Evolutionary conservation across 2,797 vertebrate genomes (phyloP).

Genomic region (Gouania willdenowi): DNA sequence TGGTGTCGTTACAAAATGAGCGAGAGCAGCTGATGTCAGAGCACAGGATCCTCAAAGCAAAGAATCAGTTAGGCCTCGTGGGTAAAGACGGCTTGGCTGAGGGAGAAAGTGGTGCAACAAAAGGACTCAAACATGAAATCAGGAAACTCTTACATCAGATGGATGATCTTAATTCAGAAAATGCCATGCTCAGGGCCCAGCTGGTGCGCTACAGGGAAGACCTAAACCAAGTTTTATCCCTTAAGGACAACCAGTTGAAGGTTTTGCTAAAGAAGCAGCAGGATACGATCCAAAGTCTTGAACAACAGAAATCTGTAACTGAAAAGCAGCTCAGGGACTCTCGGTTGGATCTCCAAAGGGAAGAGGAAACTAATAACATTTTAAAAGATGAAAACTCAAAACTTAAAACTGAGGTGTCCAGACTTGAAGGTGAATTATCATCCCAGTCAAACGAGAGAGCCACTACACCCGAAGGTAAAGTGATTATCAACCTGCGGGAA

Average conservation of each 20-base stretch:
- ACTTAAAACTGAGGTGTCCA: conserved; percentile 41
- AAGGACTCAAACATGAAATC: conserved; percentile 80
- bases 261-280: conserved; percentile 83
- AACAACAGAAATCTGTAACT: conserved; percentile 71
- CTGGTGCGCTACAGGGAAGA: conserved; percentile 87
- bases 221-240: conserved; percentile 83
- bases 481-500: conserved; percentile 69
- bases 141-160: conserved; percentile 77
- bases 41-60: conserved; percentile 71
- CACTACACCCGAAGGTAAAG: conserved; percentile 49
- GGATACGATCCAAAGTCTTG: conserved; percentile 81
- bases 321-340: conserved; percentile 73
- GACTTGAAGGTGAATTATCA: conserved; percentile 41
- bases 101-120: conserved; percentile 60
- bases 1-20: conserved; percentile 83
- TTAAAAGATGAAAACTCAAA: conserved; percentile 52
- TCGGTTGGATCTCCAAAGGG: conserved; percentile 52
- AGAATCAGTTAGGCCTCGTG: conserved; percentile 54
- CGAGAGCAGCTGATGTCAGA: conserved; percentile 77
- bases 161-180: conserved; percentile 90
- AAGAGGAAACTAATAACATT: conserved; percentile 44
- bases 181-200: conserved; percentile 87
- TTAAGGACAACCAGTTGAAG: conserved; percentile 88
- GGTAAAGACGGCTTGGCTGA: conserved; percentile 65
- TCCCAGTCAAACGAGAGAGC: conserved; percentile 36